These are phyloP conservation scores for Xenus cinereus DNA, from an alignment of 2,113 vertebrate genomes.

Conservation along the genomic window DNA sequence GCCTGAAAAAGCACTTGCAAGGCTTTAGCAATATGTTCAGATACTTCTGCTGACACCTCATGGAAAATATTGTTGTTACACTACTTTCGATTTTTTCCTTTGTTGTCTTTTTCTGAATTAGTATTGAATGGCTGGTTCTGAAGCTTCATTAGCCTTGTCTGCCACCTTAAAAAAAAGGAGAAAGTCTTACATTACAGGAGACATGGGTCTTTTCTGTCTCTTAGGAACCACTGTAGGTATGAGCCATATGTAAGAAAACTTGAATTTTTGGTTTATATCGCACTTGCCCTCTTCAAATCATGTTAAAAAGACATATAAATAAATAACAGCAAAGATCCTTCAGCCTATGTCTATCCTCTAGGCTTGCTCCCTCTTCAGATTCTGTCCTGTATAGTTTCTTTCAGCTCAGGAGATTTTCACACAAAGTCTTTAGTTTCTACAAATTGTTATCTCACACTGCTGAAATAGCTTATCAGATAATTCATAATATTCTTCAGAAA, in stretches of 20 bases:
- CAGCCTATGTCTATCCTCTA: neutral
- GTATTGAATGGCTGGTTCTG: neutral
- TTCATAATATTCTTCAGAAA: neutral
- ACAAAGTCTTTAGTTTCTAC: neutral
- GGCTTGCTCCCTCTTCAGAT: neutral
- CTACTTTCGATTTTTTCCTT: neutral
- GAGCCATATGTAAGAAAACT: neutral
- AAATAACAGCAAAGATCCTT: neutral
- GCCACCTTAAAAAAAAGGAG: neutral
- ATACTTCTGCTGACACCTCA: constrained; percentile 54
- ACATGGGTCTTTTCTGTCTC: neutral
- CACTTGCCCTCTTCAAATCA: neutral
- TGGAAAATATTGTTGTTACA: constrained; percentile 41
- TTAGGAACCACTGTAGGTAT: neutral
- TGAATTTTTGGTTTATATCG: neutral
- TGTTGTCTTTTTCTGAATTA: neutral
- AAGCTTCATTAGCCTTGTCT: neutral
- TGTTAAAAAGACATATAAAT: neutral
- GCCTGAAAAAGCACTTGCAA: neutral
- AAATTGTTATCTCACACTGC: neutral
- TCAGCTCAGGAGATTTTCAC: neutral
- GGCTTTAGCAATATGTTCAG: constrained; percentile 8
- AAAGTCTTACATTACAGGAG: neutral
- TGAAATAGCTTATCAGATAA: neutral
- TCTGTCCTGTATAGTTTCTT: neutral